These are phyloP conservation scores for Probosciger aterrimus DNA, from an alignment of 2,113 vertebrate genomes.

Conservation along the genomic window DNA sequence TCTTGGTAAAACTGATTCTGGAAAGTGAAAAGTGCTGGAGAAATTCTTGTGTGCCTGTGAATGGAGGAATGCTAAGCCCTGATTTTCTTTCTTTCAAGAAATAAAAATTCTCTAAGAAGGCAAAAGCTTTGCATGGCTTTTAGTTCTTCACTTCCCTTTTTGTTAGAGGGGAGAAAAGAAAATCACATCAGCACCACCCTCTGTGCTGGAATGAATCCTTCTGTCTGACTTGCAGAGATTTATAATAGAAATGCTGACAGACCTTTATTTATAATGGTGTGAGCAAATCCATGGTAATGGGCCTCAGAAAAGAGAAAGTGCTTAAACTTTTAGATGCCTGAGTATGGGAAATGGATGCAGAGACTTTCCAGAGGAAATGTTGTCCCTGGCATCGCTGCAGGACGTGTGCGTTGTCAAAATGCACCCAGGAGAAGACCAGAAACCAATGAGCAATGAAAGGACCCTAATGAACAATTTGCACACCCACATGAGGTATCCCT, in stretches of 20 bases:
- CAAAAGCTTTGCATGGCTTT: background rate
- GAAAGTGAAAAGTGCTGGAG: background rate
- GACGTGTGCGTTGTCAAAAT: rapidly evolving
- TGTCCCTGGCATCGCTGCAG: background rate
- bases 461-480: background rate
- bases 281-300: background rate
- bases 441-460: rapidly evolving
- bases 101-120: background rate
- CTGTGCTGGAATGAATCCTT: background rate
- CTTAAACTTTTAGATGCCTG: background rate
- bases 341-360: background rate
- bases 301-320: background rate
- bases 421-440: background rate
- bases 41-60: background rate
- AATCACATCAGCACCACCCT: background rate
- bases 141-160: background rate
- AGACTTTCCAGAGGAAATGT: background rate
- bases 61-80: background rate
- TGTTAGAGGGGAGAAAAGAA: background rate
- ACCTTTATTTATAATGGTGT: background rate
- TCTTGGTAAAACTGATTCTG: background rate
- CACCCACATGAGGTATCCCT: background rate
- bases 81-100: background rate
- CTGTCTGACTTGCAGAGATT: background rate
- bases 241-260: background rate